These are phyloP conservation scores for Cylindroiulus punctatus DNA, from an alignment of 2,888 invertebrate genomes.

Conservation along the genomic window DNA sequence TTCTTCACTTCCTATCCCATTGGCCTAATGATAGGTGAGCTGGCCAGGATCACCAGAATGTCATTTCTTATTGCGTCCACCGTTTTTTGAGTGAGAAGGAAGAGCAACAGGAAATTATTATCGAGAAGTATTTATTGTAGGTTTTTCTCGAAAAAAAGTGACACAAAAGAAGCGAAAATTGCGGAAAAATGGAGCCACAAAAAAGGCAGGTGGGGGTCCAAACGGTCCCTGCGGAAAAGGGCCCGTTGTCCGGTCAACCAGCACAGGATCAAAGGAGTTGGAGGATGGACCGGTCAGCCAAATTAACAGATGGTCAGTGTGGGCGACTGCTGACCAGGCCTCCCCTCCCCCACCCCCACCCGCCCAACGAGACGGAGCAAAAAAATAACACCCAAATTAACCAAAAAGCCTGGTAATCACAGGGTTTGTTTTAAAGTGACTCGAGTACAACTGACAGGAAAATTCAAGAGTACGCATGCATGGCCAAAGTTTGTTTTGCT, in stretches of 20 bases:
- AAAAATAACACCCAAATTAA: slow-evolving; percentile 46
- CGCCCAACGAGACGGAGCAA: not conserved
- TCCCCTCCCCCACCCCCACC: not conserved
- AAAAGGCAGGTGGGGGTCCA: slow-evolving; percentile 48
- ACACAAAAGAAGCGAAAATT: slow-evolving; percentile 26
- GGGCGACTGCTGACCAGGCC: not conserved
- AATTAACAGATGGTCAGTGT: slow-evolving; percentile 48
- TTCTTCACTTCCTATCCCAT: not conserved
- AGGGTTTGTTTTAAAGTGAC: slow-evolving; percentile 39
- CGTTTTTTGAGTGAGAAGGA: slow-evolving; percentile 15
- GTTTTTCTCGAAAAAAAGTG: slow-evolving; percentile 45
- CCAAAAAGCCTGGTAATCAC: slow-evolving; percentile 32
- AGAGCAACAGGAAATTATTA: slow-evolving; percentile 50
- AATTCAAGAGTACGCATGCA: slow-evolving; percentile 27
- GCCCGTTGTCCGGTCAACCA: not conserved
- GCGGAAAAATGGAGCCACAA: slow-evolving; percentile 30
- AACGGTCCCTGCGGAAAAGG: slow-evolving; percentile 36
- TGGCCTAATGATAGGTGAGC: slow-evolving; percentile 8
- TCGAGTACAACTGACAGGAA: slow-evolving; percentile 43
- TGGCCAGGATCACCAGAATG: not conserved
- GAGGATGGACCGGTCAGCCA: slow-evolving; percentile 32
- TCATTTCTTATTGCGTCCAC: slow-evolving; percentile 15
- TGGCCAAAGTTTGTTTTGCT: slow-evolving; percentile 6
- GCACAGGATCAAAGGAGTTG: slow-evolving; percentile 50
- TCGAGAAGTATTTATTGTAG: slow-evolving; percentile 48